A percentile compares a stretch with the other conserved stretches of the same genome.
phyloP scores from a whole-genome alignment of 1,140 invertebrate species.

The Mya arenaria region DNA sequence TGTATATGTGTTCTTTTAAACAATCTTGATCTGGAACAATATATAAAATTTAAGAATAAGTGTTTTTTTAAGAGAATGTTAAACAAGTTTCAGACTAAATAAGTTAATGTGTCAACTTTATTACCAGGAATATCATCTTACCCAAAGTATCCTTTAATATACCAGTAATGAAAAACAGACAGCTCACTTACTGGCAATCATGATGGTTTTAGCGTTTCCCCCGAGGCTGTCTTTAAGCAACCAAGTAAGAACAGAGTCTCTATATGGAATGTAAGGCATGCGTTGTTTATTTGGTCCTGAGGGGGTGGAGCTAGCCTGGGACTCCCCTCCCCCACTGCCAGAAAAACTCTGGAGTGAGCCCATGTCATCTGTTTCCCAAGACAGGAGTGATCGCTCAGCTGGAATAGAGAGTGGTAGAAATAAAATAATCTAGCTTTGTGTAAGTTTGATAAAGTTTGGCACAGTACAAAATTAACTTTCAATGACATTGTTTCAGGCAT shows the following conservation, averaged over 20 bases:
- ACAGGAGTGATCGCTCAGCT: constrained; percentile 74
- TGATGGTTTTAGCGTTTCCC: constrained; percentile 96
- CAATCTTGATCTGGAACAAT: neutral
- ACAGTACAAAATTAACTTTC: too few relatives aligned
- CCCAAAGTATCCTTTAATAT: too few relatives aligned
- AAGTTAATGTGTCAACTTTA: too few relatives aligned
- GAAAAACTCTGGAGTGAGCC: constrained; percentile 64
- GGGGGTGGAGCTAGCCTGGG: constrained; percentile 5
- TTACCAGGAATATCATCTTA: too few relatives aligned
- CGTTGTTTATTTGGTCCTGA: constrained; percentile 58
- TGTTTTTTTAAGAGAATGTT: too few relatives aligned
- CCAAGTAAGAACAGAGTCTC: constrained; percentile 96
- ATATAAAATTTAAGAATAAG: neutral
- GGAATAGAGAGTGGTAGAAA: constrained; percentile 9
- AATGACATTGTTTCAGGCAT: too few relatives aligned
- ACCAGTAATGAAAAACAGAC: too few relatives aligned
- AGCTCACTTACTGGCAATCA: constrained; percentile 91
- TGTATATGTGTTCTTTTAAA: neutral
- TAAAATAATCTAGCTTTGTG: too few relatives aligned
- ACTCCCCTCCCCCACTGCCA: constrained; percentile 46
- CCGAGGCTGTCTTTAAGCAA: constrained; percentile 94
- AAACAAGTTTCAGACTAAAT: too few relatives aligned
- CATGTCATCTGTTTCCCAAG: constrained; percentile 68
- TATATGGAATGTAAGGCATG: constrained; percentile 90
- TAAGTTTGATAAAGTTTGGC: too few relatives aligned